These are phyloP conservation scores for Agapornis canus DNA, from an alignment of 2,797 vertebrate genomes.

Conservation along the genomic window DNA sequence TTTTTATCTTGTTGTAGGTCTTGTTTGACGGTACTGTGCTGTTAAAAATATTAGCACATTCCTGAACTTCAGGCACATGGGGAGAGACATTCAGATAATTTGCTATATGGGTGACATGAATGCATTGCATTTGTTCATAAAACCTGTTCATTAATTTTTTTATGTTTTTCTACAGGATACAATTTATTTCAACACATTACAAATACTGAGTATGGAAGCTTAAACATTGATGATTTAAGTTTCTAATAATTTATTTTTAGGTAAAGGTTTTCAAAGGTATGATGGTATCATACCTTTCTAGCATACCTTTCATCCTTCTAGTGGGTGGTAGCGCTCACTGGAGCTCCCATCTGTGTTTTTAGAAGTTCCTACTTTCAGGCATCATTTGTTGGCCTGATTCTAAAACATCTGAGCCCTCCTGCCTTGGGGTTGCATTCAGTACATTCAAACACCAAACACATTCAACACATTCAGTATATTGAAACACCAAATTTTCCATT, in stretches of 20 bases:
- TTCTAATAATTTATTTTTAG: not conserved
- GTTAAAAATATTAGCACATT: not conserved
- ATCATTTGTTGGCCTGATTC: not conserved
- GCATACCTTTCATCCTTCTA: not conserved
- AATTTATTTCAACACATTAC: not conserved
- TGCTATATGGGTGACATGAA: rapidly evolving
- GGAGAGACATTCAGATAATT: not conserved
- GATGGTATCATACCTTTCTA: not conserved
- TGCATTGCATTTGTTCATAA: not conserved
- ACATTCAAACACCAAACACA: not conserved
- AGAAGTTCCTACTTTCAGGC: not conserved
- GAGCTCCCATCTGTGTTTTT: not conserved
- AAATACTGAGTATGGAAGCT: not conserved
- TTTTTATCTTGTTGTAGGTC: not conserved
- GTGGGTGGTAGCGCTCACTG: not conserved
- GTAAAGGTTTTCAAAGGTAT: not conserved
- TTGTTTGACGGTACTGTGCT: not conserved
- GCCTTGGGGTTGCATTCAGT: not conserved
- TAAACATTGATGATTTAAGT: not conserved
- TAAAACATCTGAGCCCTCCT: not conserved
- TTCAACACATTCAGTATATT: not conserved
- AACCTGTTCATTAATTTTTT: not conserved
- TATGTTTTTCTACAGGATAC: not conserved
- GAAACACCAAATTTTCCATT: not conserved
- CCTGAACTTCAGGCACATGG: not conserved